Base-by-base conservation (phyloP, 2,888 invertebrate genomes). In the Oligia latruncula region DNA sequence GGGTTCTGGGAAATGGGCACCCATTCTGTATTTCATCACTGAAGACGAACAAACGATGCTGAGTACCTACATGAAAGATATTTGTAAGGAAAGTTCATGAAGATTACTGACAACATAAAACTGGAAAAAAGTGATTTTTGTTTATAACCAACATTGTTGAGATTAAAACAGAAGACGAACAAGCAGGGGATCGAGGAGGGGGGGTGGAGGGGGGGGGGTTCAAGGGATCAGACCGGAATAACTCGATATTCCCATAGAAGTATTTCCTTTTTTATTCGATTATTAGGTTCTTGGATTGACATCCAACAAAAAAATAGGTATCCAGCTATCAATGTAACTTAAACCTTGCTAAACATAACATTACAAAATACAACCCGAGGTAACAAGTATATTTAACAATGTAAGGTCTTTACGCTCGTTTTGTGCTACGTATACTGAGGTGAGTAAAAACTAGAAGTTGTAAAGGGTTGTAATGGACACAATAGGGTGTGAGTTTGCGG, bases 1-100 rank as follows among this genome's bases (percentile, higher is more conserved):
- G 92, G 93, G 92, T 93, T 93, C 93, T 90, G 90, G 92, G 91
- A 94, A 95, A 95, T 92, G 92, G 92, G 92, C 91, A 90, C 91
- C 91, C 92, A 91, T 94, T 93, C 93, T 92, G 92, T 92, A 91
- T 93, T 95, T 94, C 94, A 94, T 94, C 93, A 92, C 91, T 87
- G 90, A 88, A 88, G 90, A 91, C 91, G 91, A 91, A 91, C 91
- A 93, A 93, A 93, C 91, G 90, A 92, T 91, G 87, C 88, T 89
- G 86, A 83, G 81, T 85, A 85, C 67, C 76, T 85, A 85, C 74
- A 78, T 82, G 78, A 77, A 84, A 82, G 68, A 80, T 77, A 71
- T 72, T 77, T 64, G 43, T 75, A 77, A 77, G 43, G 23, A 23
- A 62, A 66, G 13, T 58, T 71, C 13, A 58, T 62, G 15, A 62